Evolutionary conservation across 2,888 invertebrate species (phyloP), one percentile per base, ranked within the genome.

Genomic region (Hydroisotoma schaefferi): DNA sequence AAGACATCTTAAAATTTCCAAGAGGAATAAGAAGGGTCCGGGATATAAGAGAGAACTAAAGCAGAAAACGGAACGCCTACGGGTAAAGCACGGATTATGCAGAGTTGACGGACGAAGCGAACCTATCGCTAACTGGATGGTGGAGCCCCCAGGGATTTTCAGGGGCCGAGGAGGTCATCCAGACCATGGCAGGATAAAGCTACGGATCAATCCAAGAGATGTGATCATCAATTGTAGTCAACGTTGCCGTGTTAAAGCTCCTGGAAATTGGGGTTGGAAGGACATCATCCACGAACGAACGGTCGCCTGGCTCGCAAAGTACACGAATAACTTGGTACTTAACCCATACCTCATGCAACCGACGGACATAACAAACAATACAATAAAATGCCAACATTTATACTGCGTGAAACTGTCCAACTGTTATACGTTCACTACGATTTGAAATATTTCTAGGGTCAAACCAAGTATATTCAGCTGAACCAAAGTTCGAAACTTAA

Each of bases 141-240:
- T 49, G n/a, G 49, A 49, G n/a, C 49, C 49, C 12, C 18, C 49
- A 15, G 26, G 27, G n/a, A 49, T 49, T n/a, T 49, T 49, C n/a
- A 25, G 25, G n/a, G 49, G 49, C 3, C 22, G 49, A 12, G 26
- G n/a, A 25, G 49, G 28, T 27, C 25, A 49, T 27, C 49, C 49
- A n/a, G 18, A 28, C n/a, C 49, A 49, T 27, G 49, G 49, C 12
- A 26, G 49, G 15, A 49, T 49, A n/a, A 49, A 49, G 20, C 28
- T 49, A 2, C 26, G 49, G 15, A 27, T 49, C 26, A 15, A 27
- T 49, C 49, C 49, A 15, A 6, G 18, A 25, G 27, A 49, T n/a
- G 49, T 49, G 26, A n/a, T 49, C 26, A 27, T 49, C 2, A 49
- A 49, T 20, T 49, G 49, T 20, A 27, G 27, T n/a, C 18, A 4